Evolutionary conservation across 2,888 invertebrate species (phyloP).

Genomic region (Drosophila tripunctata): DNA sequence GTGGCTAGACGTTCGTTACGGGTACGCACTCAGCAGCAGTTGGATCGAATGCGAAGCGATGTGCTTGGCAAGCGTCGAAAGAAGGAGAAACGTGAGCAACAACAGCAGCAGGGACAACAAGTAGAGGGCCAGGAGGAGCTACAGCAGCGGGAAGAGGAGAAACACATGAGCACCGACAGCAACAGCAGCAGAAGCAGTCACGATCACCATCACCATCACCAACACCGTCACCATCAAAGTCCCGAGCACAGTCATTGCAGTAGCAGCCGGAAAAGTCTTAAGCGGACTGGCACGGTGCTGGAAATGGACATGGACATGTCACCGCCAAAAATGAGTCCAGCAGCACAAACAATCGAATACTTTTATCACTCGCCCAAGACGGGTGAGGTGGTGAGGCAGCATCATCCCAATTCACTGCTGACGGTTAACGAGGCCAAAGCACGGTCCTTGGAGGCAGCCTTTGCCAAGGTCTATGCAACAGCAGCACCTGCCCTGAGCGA

Average conservation of each 20-base stretch:
- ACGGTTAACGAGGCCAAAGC: background rate
- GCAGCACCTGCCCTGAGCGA: constrained; percentile 53
- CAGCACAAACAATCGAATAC: constrained; percentile 1
- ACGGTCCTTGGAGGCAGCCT: constrained; percentile 49
- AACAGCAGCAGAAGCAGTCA: constrained; percentile 18
- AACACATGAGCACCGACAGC: constrained; percentile 9
- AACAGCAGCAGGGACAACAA: constrained; percentile 11
- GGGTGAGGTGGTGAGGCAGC: background rate
- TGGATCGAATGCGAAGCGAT: constrained; percentile 70
- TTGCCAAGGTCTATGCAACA: constrained; percentile 59
- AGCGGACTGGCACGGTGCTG: background rate
- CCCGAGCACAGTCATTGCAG: constrained; percentile 10
- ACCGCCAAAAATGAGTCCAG: background rate
- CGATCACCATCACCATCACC: no score
- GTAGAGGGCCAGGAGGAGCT: background rate
- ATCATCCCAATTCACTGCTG: background rate
- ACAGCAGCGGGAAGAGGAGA: background rate
- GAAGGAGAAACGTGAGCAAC: constrained; percentile 26
- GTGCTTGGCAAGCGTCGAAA: constrained; percentile 48
- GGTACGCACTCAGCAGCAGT: constrained; percentile 76
- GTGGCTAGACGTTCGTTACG: constrained; percentile 78
- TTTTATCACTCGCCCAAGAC: constrained; percentile 20
- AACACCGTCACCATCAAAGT: no score
- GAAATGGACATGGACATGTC: constrained; percentile 1
- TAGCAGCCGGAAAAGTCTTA: constrained; percentile 16